Conservation (phyloP, 2,113 vertebrate species). For the Alexandromys fortis region DNA sequence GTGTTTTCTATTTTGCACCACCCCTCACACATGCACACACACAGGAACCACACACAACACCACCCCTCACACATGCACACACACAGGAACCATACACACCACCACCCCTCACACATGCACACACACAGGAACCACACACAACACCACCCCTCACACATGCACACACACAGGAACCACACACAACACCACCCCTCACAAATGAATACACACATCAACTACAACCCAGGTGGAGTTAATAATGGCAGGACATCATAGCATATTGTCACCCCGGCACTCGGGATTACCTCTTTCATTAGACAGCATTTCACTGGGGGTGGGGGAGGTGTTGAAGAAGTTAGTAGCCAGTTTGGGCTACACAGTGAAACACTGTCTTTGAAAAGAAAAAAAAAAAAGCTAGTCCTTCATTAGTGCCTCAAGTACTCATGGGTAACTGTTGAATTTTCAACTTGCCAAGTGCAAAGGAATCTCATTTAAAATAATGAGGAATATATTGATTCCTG, state of each 20-base stretch:
- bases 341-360: not conserved
- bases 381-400: not conserved
- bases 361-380: not conserved
- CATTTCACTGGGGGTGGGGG: not conserved
- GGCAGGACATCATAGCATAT: not conserved
- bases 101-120: too few relatives aligned
- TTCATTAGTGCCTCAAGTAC: not conserved
- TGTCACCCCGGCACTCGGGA: not conserved
- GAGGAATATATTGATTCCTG: not conserved
- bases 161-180: too few relatives aligned
- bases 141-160: too few relatives aligned
- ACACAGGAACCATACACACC: too few relatives aligned
- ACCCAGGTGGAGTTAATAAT: not conserved
- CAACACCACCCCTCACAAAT: too few relatives aligned
- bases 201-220: too few relatives aligned
- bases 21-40: too few relatives aligned
- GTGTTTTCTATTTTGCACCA: constrained; percentile 12
- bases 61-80: too few relatives aligned
- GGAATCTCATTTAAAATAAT: not conserved
- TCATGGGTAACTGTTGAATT: not conserved
- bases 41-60: too few relatives aligned
- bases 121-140: too few relatives aligned
- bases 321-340: not conserved
- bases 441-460: not conserved
- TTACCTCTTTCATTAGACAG: not conserved